A percentile compares a stretch with the other conserved stretches of the same genome.
These are phyloP conservation scores for Agonopterix heracliana DNA, from an alignment of 2,888 invertebrate genomes.

Conservation along the genomic window DNA sequence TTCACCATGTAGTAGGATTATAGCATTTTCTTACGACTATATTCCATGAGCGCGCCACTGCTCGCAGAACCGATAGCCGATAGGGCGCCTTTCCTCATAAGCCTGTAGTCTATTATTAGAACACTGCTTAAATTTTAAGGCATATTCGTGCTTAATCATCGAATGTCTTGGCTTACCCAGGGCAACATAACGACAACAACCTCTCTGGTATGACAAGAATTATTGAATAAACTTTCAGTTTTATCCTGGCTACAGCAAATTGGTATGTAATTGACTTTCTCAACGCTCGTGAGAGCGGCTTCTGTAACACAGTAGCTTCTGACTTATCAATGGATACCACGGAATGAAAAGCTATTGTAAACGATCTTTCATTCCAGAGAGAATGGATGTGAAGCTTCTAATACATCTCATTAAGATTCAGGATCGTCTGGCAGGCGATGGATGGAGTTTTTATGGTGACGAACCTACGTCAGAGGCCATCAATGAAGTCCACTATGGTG, in stretches of 20 bases:
- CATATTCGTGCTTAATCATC: too few relatives aligned
- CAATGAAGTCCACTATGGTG: slow-evolving; percentile 73
- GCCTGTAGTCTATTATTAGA: too few relatives aligned
- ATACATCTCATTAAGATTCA: slow-evolving; percentile 27
- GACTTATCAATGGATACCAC: slow-evolving; percentile 74
- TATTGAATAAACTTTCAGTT: slow-evolving; percentile 8
- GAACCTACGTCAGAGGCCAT: slow-evolving; percentile 70
- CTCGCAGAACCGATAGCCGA: too few relatives aligned
- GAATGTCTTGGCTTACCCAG: too few relatives aligned
- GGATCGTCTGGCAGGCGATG: slow-evolving; percentile 24
- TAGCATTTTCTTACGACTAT: too few relatives aligned
- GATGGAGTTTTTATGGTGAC: slow-evolving; percentile 48
- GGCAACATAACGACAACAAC: too few relatives aligned
- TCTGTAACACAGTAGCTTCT: slow-evolving; percentile 72
- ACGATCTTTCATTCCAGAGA: slow-evolving; percentile 59
- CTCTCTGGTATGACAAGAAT: neutral
- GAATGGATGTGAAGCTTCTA: slow-evolving; percentile 37
- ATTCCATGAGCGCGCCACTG: too few relatives aligned
- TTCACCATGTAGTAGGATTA: too few relatives aligned
- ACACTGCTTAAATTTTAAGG: too few relatives aligned
- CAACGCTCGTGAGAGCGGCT: slow-evolving; percentile 60
- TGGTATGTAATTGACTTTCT: slow-evolving; percentile 42
- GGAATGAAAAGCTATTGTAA: slow-evolving; percentile 72
- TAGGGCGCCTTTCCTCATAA: too few relatives aligned
- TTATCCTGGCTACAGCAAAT: slow-evolving; percentile 6